Conservation (phyloP, 2,113 vertebrate species). For the Herpetotheres cachinnans region DNA sequence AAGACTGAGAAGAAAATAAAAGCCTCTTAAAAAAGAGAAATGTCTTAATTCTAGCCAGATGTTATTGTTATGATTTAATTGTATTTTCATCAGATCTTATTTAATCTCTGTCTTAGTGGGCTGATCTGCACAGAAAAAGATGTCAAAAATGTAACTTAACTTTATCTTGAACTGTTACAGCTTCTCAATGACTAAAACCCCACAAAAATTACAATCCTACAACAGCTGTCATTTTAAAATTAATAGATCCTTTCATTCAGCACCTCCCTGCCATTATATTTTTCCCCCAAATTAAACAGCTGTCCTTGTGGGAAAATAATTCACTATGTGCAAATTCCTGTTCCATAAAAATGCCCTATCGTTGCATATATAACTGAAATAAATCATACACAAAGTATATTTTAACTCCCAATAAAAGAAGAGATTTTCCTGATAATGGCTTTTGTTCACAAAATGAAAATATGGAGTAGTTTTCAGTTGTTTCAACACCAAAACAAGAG, state of each 20-base stretch:
- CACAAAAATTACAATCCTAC: not conserved
- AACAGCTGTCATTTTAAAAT: not conserved
- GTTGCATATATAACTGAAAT: not conserved
- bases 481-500: not conserved
- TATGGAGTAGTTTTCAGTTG: not conserved
- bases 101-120: not conserved
- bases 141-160: not conserved
- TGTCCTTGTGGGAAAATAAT: not conserved
- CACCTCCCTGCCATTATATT: not conserved
- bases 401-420: not conserved
- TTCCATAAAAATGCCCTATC: not conserved
- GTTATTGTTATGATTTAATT: constrained; percentile 1
- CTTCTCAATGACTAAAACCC: not conserved
- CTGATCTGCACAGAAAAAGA: not conserved
- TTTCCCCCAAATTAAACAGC: not conserved
- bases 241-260: not conserved
- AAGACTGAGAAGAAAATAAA: not conserved
- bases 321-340: not conserved
- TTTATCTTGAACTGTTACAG: not conserved
- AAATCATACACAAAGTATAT: not conserved
- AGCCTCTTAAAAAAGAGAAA: not conserved
- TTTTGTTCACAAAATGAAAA: not conserved
- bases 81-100: not conserved
- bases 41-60: not conserved
- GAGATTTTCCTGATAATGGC: not conserved